phyloP scores from a whole-genome alignment of 1,140 invertebrate species.

The Orius insidiosus region DNA sequence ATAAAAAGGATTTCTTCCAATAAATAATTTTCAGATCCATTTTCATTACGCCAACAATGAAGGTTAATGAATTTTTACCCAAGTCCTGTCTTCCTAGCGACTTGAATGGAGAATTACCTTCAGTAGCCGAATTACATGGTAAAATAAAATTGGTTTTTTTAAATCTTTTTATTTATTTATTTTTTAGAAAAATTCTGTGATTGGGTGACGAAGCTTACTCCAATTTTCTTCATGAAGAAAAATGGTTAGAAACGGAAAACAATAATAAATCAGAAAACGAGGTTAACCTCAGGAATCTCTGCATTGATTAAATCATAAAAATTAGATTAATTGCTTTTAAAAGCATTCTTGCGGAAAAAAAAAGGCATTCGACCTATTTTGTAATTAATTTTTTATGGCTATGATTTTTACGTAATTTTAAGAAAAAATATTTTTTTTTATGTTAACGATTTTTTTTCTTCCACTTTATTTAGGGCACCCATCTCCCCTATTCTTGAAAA shows the following conservation, averaged over 20 bases:
- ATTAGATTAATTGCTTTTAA: too few species aligned
- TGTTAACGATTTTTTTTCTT: too few species aligned
- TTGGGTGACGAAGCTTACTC: conserved; percentile 2
- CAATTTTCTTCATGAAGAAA: conserved; percentile 2
- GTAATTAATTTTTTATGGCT: too few species aligned
- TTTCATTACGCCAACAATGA: not conserved
- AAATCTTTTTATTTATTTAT: not conserved
- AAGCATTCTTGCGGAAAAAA: too few species aligned
- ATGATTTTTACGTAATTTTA: too few species aligned
- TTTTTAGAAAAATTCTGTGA: conserved; percentile 4
- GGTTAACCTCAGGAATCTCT: not conserved
- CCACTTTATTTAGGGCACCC: too few species aligned
- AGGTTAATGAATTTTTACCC: not conserved
- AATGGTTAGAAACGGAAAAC: not conserved
- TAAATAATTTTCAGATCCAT: conserved; percentile 5
- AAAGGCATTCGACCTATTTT: too few species aligned
- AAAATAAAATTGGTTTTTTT: not conserved
- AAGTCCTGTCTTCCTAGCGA: not conserved
- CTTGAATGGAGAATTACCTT: conserved; percentile 5
- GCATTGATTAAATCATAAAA: not conserved
- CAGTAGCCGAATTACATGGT: conserved; percentile 4
- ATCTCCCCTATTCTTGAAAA: too few species aligned
- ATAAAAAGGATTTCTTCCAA: not conserved
- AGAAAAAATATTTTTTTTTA: too few species aligned
- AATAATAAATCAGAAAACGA: conserved; percentile 1